phyloP scores from a whole-genome alignment of 2,888 invertebrate genomes.

The Epiblema foenella region DNA sequence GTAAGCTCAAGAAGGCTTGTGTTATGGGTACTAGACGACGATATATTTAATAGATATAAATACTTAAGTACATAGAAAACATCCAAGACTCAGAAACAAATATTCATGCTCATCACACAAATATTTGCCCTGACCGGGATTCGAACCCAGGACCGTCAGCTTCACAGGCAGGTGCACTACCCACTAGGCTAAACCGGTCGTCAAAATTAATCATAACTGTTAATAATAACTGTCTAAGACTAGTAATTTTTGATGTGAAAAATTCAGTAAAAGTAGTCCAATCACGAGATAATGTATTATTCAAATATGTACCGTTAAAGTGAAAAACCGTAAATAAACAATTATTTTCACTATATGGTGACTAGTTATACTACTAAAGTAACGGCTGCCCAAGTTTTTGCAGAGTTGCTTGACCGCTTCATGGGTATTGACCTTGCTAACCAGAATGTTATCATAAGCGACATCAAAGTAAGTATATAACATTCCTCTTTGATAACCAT shows the following conservation, averaged over 20 bases:
- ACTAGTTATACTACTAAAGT: conserved; percentile 2
- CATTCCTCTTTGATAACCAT: background rate
- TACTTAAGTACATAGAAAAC: too few relatives aligned
- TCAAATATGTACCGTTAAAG: conserved; percentile 5
- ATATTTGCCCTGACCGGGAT: too few relatives aligned
- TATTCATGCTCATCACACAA: too few relatives aligned
- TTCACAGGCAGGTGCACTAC: too few relatives aligned
- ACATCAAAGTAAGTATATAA: background rate
- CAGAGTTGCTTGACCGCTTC: conserved; percentile 36
- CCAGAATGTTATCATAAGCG: conserved; percentile 4
- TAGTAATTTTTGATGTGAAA: background rate
- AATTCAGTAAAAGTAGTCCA: conserved; percentile 8
- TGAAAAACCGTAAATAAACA: background rate
- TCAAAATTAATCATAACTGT: background rate
- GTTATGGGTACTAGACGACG: too few relatives aligned
- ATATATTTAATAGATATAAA: too few relatives aligned
- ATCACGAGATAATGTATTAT: background rate
- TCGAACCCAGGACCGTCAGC: too few relatives aligned
- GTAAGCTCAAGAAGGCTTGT: too few relatives aligned
- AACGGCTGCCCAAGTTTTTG: conserved; percentile 29
- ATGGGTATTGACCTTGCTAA: conserved; percentile 33
- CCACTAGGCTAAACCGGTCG: too few relatives aligned
- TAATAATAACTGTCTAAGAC: conserved; percentile 9
- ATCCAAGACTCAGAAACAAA: too few relatives aligned
- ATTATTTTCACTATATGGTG: background rate